Evolutionary conservation across 2,113 vertebrate genomes (phyloP).

Genomic region (Haliaeetus leucogaster): DNA sequence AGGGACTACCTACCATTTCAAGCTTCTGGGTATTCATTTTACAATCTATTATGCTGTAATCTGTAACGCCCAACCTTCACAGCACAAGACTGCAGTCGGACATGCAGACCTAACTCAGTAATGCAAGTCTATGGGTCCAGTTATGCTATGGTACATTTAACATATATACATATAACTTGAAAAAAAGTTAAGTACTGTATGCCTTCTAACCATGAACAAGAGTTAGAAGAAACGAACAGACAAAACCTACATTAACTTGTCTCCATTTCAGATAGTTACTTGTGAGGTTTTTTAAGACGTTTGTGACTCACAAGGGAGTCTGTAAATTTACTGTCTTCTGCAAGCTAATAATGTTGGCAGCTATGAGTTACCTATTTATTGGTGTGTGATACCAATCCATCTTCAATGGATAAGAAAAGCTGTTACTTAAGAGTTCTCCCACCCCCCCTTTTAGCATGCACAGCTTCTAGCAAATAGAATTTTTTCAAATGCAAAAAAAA

Average conservation of each 20-base stretch:
- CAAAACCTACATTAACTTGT: constrained; percentile 22
- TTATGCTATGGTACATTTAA: background rate
- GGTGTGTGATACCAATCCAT: constrained; percentile 54
- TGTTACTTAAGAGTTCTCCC: constrained; percentile 18
- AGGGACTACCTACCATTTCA: background rate
- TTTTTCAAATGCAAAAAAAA: background rate
- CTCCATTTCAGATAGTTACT: constrained; percentile 65
- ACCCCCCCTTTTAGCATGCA: background rate
- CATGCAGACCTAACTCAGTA: background rate
- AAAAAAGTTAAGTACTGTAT: background rate
- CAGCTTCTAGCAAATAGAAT: background rate
- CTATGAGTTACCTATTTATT: constrained; percentile 56
- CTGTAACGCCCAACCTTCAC: background rate
- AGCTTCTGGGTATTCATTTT: background rate
- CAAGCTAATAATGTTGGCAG: constrained; percentile 64
- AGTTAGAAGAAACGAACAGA: background rate
- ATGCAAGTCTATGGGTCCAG: background rate
- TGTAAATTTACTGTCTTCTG: constrained; percentile 56
- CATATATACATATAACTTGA: background rate
- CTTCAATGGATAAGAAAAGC: constrained; percentile 33
- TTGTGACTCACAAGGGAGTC: constrained; percentile 60
- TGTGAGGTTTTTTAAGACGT: constrained; percentile 47
- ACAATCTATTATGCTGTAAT: background rate
- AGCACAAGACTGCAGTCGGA: background rate
- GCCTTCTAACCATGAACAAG: background rate